Percentiles rank a stretch among this genome's conserved stretches.
These are phyloP conservation scores for Pachycephala philippinensis DNA, from an alignment of 2,113 vertebrate species.

Conservation along the genomic window DNA sequence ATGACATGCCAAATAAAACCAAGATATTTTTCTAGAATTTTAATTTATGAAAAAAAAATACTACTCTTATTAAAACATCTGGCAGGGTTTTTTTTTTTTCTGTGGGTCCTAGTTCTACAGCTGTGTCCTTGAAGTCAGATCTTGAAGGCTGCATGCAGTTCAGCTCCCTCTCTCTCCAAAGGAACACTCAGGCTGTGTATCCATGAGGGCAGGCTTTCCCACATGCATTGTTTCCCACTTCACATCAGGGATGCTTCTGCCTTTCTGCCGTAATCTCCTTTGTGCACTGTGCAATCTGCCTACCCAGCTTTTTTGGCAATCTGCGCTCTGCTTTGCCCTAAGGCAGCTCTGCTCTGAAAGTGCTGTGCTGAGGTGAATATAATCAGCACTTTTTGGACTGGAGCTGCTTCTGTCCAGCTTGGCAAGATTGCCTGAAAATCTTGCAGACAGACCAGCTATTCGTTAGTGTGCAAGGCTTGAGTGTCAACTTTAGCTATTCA, in stretches of 20 bases:
- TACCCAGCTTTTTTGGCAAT: neutral
- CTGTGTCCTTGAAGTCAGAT: neutral
- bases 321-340: neutral
- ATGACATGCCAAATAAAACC: neutral
- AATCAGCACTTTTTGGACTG: neutral
- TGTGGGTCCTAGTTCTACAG: neutral
- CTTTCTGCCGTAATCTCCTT: neutral
- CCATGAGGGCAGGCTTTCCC: neutral
- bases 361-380: neutral
- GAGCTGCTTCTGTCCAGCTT: neutral
- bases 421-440: neutral
- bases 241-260: neutral
- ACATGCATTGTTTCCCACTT: neutral
- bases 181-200: neutral
- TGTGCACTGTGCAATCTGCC: neutral
- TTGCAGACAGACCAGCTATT: neutral
- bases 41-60: neutral
- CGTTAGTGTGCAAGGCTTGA: neutral
- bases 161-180: neutral
- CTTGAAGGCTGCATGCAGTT: neutral
- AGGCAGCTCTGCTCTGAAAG: neutral
- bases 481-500: neutral
- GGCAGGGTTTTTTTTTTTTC: accelerated
- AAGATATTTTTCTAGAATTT: neutral
- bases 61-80: neutral